A percentile compares a stretch with the other conserved stretches of the same genome.
Evolutionary conservation across 2,888 invertebrate species (phyloP).

Genomic region (Ephialtes manifestator): DNA sequence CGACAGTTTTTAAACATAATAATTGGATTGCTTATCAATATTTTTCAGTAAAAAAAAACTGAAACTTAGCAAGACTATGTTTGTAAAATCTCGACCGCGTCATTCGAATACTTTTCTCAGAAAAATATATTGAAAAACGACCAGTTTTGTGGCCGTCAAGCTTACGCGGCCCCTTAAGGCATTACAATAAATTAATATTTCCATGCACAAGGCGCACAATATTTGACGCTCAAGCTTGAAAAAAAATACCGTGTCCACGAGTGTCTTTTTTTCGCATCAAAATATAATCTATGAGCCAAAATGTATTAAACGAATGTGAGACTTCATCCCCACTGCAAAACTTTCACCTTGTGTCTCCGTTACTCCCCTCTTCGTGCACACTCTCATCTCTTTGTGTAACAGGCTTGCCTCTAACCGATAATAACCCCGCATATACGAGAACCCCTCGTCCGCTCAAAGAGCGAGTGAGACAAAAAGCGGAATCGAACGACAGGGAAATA

Average conservation of each 20-base stretch:
- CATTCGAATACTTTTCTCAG: no score
- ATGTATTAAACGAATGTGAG: constrained; percentile 35
- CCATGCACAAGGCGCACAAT: background rate
- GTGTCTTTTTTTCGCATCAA: background rate
- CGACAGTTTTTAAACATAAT: no score
- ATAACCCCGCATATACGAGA: constrained; percentile 49
- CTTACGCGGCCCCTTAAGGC: background rate
- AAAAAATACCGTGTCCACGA: background rate
- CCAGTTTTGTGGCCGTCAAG: no score
- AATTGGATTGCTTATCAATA: no score
- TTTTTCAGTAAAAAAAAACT: no score
- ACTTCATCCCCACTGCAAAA: constrained; percentile 24
- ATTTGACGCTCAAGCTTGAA: background rate
- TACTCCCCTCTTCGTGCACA: constrained; percentile 25
- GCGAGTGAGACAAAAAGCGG: constrained; percentile 14
- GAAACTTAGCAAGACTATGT: no score
- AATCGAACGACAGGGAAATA: constrained; percentile 28
- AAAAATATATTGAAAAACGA: no score
- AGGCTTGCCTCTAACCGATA: constrained; percentile 59
- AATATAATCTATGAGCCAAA: constrained; percentile 6
- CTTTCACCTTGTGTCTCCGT: constrained; percentile 1
- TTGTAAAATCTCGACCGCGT: no score
- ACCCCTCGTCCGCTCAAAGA: constrained; percentile 21
- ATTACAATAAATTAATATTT: constrained; percentile 4
- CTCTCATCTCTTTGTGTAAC: constrained; percentile 62